Evolutionary conservation across 2,888 invertebrate genomes (phyloP).

Genomic region (Lithosia quadra): DNA sequence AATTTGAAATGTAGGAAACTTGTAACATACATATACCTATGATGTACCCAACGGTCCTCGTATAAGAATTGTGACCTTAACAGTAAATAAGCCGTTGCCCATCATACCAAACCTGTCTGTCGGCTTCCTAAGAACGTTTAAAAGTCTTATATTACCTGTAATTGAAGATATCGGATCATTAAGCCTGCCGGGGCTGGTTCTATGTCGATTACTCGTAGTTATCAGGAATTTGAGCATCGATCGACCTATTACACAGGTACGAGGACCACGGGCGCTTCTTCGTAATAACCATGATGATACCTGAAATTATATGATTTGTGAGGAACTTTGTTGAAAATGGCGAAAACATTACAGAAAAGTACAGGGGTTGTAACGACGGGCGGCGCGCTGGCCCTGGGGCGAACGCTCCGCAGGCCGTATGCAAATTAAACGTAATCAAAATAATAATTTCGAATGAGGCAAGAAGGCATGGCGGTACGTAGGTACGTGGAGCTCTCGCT

Average conservation of each 20-base stretch:
- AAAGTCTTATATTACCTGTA: constrained; percentile 84
- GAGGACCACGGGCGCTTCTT: constrained; percentile 81
- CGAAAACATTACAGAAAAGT: constrained; percentile 87
- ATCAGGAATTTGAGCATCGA: constrained; percentile 83
- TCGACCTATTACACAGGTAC: constrained; percentile 80
- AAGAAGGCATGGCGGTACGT: constrained; percentile 62
- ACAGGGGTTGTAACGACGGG: constrained; percentile 82
- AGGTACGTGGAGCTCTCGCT: constrained; percentile 62
- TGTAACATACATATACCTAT: constrained; percentile 36
- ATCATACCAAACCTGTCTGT: constrained; percentile 65
- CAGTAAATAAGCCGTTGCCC: constrained; percentile 61
- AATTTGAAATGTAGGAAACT: neutral
- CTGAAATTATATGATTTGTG: constrained; percentile 86
- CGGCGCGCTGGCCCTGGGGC: constrained; percentile 73
- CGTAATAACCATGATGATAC: constrained; percentile 86
- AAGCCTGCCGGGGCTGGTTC: constrained; percentile 79
- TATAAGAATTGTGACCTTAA: constrained; percentile 64
- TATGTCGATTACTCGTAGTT: constrained; percentile 85
- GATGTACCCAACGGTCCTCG: constrained; percentile 39
- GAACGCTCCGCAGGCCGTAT: constrained; percentile 75
- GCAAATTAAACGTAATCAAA: constrained; percentile 87
- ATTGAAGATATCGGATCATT: constrained; percentile 81
- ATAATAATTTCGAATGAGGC: constrained; percentile 81
- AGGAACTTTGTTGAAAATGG: constrained; percentile 87
- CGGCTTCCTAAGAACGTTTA: constrained; percentile 84